Conservation (phyloP, 2,797 vertebrate genomes). For the Chiloscyllium punctatum region DNA sequence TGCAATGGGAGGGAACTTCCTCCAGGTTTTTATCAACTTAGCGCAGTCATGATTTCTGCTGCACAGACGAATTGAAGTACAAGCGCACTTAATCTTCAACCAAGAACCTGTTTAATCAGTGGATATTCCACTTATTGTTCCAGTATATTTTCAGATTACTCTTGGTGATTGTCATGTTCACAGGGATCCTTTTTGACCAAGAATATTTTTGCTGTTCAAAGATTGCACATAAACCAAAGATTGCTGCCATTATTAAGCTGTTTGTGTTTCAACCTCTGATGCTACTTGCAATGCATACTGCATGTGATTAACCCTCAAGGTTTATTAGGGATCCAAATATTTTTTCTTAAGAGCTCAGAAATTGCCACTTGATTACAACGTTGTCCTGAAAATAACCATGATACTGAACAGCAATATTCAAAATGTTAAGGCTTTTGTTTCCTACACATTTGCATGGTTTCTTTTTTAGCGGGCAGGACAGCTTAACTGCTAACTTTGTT, state of each 20-base stretch:
- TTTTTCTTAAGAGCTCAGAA: background rate
- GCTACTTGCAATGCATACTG: background rate
- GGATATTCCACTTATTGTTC: conserved; percentile 30
- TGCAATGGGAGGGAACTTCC: conserved; percentile 68
- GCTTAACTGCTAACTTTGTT: background rate
- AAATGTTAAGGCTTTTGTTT: background rate
- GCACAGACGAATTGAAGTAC: conserved; percentile 48
- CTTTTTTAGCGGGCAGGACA: background rate
- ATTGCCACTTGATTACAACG: background rate
- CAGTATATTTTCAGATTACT: background rate
- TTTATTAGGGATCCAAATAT: background rate
- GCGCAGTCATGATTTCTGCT: conserved; percentile 49
- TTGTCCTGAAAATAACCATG: background rate
- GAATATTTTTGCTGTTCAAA: background rate
- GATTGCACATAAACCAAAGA: background rate
- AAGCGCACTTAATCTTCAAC: conserved; percentile 46
- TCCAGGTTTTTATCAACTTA: conserved; percentile 59
- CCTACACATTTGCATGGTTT: background rate
- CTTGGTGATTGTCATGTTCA: background rate
- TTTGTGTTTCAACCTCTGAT: background rate
- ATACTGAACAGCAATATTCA: background rate
- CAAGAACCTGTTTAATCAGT: conserved; percentile 45
- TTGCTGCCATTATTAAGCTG: background rate
- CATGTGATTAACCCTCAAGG: background rate
- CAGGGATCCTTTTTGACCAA: background rate